Percentiles rank a stretch among this genome's conserved stretches.
These are phyloP conservation scores for Erethizon dorsatum DNA, from an alignment of 2,797 vertebrate species.

Conservation along the genomic window DNA sequence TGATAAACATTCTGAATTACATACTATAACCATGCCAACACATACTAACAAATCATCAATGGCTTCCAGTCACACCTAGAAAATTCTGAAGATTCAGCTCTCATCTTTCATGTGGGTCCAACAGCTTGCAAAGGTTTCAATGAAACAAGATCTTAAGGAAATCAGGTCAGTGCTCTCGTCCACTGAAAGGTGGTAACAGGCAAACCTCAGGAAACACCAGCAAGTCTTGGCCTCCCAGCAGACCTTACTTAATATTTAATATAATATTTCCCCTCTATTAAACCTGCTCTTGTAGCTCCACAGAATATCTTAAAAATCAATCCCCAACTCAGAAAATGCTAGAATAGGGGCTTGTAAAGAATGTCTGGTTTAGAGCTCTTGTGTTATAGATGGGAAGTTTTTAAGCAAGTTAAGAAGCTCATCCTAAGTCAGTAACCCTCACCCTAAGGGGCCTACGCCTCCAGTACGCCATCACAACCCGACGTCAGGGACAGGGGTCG, in stretches of 20 bases:
- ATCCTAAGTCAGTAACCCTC: background rate
- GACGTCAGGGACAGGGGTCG: background rate
- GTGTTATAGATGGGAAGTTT: background rate
- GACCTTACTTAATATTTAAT: background rate
- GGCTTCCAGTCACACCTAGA: background rate
- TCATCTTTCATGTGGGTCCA: background rate
- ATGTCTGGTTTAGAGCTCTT: background rate
- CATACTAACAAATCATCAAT: background rate
- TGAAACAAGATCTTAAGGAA: constrained; percentile 36
- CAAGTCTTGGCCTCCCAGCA: background rate
- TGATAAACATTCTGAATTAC: background rate
- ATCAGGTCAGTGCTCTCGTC: background rate
- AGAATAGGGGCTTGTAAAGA: background rate
- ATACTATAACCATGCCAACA: constrained; percentile 11
- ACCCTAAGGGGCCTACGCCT: background rate
- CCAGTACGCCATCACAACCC: background rate
- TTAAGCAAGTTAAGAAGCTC: background rate
- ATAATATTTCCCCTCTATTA: background rate
- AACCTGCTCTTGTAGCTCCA: background rate
- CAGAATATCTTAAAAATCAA: constrained; percentile 10
- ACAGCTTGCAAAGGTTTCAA: background rate
- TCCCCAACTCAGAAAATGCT: constrained; percentile 13
- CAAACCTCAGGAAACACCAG: background rate
- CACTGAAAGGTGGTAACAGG: background rate
- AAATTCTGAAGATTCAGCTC: background rate